A percentile compares a stretch with the other conserved stretches of the same genome.
These are phyloP conservation scores for Rhingia rostrata DNA, from an alignment of 2,888 invertebrate species.

Conservation along the genomic window DNA sequence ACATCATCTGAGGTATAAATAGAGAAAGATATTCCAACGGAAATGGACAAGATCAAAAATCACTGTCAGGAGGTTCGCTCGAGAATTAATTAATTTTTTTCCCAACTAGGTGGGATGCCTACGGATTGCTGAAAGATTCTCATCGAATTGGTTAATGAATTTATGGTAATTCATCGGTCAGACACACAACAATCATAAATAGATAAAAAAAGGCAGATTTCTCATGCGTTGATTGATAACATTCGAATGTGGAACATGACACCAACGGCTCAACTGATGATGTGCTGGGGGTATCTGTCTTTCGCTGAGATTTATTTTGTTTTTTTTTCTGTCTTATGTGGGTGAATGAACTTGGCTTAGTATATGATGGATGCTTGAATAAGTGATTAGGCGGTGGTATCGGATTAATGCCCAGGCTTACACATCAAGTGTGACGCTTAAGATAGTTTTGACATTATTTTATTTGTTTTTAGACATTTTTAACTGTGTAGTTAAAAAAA, in stretches of 20 bases:
- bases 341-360: conserved; percentile 35
- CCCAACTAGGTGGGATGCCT: conserved; percentile 39
- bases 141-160: conserved; percentile 45
- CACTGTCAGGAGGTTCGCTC: background rate
- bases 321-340: background rate
- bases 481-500: too few relatives aligned
- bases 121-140: conserved; percentile 23
- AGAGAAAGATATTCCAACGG: conserved; percentile 16
- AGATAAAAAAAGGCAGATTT: conserved; percentile 12
- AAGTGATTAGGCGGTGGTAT: background rate
- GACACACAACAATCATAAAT: background rate
- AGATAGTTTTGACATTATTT: too few relatives aligned
- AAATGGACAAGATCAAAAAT: conserved; percentile 7
- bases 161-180: conserved; percentile 36
- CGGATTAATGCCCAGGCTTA: too few relatives aligned
- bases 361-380: conserved; percentile 9
- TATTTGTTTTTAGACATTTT: too few relatives aligned
- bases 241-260: conserved; percentile 42
- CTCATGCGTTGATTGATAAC: conserved; percentile 55
- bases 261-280: conserved; percentile 21
- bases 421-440: background rate
- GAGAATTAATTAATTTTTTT: conserved; percentile 25
- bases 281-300: conserved; percentile 1
- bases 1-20: conserved; percentile 13
- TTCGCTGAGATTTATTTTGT: conserved; percentile 8